A percentile compares a stretch with the other conserved stretches of the same genome.
phyloP scores from a whole-genome alignment of 2,113 vertebrate species.

The Hyla sarda region DNA sequence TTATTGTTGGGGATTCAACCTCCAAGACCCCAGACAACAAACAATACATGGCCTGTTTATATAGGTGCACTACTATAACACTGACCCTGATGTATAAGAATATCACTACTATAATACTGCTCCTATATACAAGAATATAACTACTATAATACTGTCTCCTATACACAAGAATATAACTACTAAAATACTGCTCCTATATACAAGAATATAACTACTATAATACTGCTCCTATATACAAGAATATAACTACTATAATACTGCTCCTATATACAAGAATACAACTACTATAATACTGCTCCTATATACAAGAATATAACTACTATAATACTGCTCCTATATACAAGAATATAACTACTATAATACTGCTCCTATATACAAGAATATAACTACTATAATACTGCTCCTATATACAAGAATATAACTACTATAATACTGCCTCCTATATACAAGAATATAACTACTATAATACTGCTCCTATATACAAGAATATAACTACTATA shows the following conservation, averaged over 20 bases:
- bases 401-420: not conserved
- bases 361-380: conserved; percentile 1
- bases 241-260: not conserved
- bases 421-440: not conserved
- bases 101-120: not conserved
- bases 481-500: conserved; percentile 1
- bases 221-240: not conserved
- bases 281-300: not conserved
- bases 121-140: conserved; percentile 6
- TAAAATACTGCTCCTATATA: not conserved
- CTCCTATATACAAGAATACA: too few species aligned
- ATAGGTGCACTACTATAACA: too few species aligned
- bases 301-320: conserved; percentile 9
- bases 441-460: not conserved
- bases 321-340: conserved; percentile 6
- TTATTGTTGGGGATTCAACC: too few species aligned
- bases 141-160: not conserved
- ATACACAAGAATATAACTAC: not conserved
- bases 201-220: not conserved
- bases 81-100: not conserved
- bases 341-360: conserved; percentile 9
- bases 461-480: not conserved
- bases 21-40: too few species aligned
- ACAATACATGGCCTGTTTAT: too few species aligned
- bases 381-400: conserved; percentile 15